A percentile compares a stretch with the other conserved stretches of the same genome.
These are phyloP conservation scores for Neosalanx taihuensis DNA, from an alignment of 2,797 vertebrate genomes.

Conservation along the genomic window DNA sequence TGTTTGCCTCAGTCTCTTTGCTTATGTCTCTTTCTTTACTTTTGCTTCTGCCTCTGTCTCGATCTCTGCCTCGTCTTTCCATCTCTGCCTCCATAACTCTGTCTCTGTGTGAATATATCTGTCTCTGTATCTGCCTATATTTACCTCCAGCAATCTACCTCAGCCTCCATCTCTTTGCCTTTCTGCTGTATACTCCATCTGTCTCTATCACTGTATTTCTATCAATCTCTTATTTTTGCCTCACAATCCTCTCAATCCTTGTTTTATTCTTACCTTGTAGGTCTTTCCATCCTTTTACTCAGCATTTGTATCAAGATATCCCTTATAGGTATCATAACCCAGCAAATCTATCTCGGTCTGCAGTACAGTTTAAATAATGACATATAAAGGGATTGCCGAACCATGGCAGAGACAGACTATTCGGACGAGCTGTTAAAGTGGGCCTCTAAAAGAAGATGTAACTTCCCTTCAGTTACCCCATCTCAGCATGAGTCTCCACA, in stretches of 20 bases:
- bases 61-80: neutral
- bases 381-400: constrained; percentile 62
- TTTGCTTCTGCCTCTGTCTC: neutral
- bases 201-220: constrained; percentile 22
- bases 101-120: neutral
- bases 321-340: constrained; percentile 62
- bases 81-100: neutral
- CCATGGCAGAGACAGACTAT: constrained; percentile 37
- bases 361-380: constrained; percentile 66
- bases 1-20: neutral
- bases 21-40: constrained; percentile 1
- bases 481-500: neutral
- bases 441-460: neutral
- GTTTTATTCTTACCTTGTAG: too few relatives aligned
- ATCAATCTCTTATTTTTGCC: constrained; percentile 33
- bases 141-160: neutral
- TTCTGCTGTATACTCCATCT: constrained; percentile 26
- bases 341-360: constrained; percentile 62
- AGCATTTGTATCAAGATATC: neutral
- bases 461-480: neutral
- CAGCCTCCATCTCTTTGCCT: constrained; percentile 33
- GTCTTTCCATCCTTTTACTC: too few relatives aligned
- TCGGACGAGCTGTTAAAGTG: neutral
- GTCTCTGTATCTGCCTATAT: neutral
- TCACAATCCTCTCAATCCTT: too few relatives aligned